Base-by-base conservation (phyloP, 1,140 invertebrate genomes). In the Mamestra configurata region DNA sequence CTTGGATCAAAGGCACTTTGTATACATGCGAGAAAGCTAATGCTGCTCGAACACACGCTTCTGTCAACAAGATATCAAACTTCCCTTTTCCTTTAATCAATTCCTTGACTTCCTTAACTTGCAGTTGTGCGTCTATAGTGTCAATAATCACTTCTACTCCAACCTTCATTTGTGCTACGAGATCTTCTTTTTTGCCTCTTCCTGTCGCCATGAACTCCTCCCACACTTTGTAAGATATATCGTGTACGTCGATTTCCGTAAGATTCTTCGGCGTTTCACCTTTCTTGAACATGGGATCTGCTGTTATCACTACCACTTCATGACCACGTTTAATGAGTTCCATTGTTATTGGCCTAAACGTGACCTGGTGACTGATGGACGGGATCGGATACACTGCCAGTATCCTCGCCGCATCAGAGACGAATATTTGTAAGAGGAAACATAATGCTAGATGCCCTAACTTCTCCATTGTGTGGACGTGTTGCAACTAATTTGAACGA, bases 291-390 rank as follows among this genome's bases (percentile, higher is more conserved):
- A 66, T 78, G 7, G 90, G 92, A 82, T 91, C 82, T 15, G 89
- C 73, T 20, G 87, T 90, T 0, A 90, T 64, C 0, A 89, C 57
- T n/a, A 93, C 90, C 0, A 31, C 1, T 31, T 31, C 27, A 95
- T 96, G 95, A 20, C 95, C 95, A 57, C 86, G 80, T 43, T 88
- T 88, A 0, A 84, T 83, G 22, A 96, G 80, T 46, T 88, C 90
- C n/a, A 31, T 10, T 0, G n/a, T 64, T 5, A 64, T 43, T 6
- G 20, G 20, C 8, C n/a, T n/a, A n/a, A n/a, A n/a, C n/a, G n/a
- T n/a, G n/a, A n/a, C n/a, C n/a, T n/a, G n/a, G n/a, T n/a, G n/a
- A n/a, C n/a, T n/a, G n/a, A n/a, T 31, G 15, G 68, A 71, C 7
- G 68, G 68, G 6, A 59, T 6, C 0, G 55, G 24, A 1, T n/a